Base-by-base conservation (phyloP, 2,888 invertebrate genomes). In the Brachyptera risi region DNA sequence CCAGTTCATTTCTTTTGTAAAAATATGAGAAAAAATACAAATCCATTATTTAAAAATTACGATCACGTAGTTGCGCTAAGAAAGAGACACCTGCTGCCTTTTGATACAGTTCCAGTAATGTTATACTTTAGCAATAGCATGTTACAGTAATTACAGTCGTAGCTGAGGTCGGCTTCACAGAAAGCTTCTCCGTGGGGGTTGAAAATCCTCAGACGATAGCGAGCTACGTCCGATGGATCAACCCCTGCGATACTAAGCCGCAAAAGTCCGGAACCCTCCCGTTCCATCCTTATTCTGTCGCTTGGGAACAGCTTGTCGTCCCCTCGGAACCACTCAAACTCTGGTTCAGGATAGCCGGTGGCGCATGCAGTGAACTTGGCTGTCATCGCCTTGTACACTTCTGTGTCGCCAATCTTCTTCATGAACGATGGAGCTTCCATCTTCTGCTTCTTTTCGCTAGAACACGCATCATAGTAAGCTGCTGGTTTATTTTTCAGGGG, bases 301-400 rank as follows among this genome's bases (percentile, higher is more conserved):
- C 89, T 87, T 0, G 92, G 90, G 78, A 88, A 90, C 11, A 94
- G 70, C 71, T 86, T 83, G 69, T 87, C 83, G 66, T 87, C 87
- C 75, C 91, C 87, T 69, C 90, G 85, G 78, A 85, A 92, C 89
- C 89, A 90, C 72, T 93, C 92, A 51, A 89, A 91, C 61, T 89
- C 90, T 0, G 94, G 94, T 60, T 92, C 92, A 0, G 95, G 95
- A 61, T 82, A 81, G 61, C 95, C 95, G 50, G 88, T 86, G 51
- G 89, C 87, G 73, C 94, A 94, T 59, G 94, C 94, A n/a, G 93
- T 95, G 75, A 95, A 93, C 76, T 92, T 92, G 59, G 90, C 93
- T 44, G 89, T 85, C 88, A 93, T 91, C 35, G 92, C 90, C 70
- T 88, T 86, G 75, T 87, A 88, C 58, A 92, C 83, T 74, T 94